phyloP scores from a whole-genome alignment of 2,888 invertebrate genomes.

The Drosophila meridiana region DNA sequence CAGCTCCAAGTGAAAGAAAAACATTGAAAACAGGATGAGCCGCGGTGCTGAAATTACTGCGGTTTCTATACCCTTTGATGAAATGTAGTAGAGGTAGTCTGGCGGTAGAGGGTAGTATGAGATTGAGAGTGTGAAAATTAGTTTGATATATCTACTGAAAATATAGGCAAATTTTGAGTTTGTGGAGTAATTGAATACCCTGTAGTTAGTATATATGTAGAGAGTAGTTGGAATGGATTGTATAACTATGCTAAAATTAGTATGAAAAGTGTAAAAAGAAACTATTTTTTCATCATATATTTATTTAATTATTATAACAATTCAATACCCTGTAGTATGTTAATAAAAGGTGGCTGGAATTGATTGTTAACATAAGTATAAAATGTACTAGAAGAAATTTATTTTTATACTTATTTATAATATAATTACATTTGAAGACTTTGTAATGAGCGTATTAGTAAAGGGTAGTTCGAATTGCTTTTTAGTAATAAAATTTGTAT shows the following conservation, averaged over 20 bases:
- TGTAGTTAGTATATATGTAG: neutral
- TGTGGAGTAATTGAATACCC: neutral
- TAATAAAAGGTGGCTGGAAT: neutral
- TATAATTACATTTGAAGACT: neutral
- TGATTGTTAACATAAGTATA: no score
- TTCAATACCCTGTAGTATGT: neutral
- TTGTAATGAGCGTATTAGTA: neutral
- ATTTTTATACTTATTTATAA: no score
- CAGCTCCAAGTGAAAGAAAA: neutral
- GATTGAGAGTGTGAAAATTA: no score
- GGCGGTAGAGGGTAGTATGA: neutral
- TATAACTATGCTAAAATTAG: no score
- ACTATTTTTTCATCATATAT: no score
- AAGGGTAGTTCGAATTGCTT: no score
- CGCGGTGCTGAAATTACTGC: conserved; percentile 65
- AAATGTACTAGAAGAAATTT: no score
- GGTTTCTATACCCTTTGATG: conserved; percentile 53
- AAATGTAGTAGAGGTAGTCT: neutral
- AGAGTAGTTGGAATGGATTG: neutral
- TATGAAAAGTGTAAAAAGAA: no score
- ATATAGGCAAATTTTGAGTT: neutral
- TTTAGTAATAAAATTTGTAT: no score
- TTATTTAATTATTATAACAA: neutral
- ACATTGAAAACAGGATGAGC: conserved; percentile 65
- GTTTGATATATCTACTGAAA: neutral